Percentiles rank a stretch among this genome's conserved stretches.
Conservation (phyloP, 1,140 invertebrate genomes). For the Monomorium pharaonis region DNA sequence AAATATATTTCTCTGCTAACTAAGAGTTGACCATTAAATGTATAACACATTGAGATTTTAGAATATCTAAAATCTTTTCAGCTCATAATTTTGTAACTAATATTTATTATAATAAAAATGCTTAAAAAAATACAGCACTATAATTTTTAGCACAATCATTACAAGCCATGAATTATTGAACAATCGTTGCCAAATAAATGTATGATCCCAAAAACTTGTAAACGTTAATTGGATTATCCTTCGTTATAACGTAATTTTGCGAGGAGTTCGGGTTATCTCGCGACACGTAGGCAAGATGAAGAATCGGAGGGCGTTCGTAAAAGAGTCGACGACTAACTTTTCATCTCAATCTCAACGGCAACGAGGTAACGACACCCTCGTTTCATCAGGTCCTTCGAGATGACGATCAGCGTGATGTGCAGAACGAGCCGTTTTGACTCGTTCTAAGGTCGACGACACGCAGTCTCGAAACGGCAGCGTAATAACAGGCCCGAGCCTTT, state of each 20-base stretch:
- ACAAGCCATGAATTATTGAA: background rate
- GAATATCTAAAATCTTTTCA: background rate
- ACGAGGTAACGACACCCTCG: slow-evolving; percentile 33
- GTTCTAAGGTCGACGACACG: slow-evolving; percentile 48
- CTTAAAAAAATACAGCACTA: background rate
- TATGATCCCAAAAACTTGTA: background rate
- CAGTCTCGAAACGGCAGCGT: slow-evolving; percentile 29
- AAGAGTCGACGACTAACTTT: slow-evolving; percentile 45
- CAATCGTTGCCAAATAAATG: background rate
- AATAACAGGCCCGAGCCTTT: slow-evolving; percentile 26
- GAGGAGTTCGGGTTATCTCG: slow-evolving; percentile 11
- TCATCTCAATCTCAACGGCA: slow-evolving; percentile 46
- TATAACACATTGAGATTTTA: background rate
- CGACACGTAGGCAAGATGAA: background rate
- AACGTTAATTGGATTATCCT: slow-evolving; percentile 8
- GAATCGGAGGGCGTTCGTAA: slow-evolving; percentile 33
- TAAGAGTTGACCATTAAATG: background rate
- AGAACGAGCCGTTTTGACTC: slow-evolving; percentile 13
- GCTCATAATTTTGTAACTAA: background rate
- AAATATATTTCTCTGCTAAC: background rate
- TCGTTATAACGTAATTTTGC: background rate
- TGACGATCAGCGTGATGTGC: slow-evolving; percentile 20
- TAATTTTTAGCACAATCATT: background rate
- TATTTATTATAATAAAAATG: background rate
- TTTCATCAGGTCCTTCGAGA: slow-evolving; percentile 49